Conservation (phyloP, 2,797 vertebrate species). For the Petrocephalus schoutedeni region DNA sequence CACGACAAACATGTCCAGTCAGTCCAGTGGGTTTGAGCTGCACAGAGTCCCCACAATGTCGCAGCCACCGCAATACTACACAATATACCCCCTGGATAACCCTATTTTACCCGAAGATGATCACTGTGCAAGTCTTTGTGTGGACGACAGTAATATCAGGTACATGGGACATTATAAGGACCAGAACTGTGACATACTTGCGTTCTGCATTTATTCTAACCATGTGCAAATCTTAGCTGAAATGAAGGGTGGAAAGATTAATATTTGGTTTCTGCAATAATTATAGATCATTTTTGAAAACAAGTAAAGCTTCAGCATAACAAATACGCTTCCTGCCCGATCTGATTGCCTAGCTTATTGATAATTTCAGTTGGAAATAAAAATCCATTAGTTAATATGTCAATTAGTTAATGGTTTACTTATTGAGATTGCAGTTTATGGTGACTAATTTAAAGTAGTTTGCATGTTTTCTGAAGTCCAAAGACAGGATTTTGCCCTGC, state of each 20-base stretch:
- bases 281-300: not conserved
- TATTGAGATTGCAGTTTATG: not conserved
- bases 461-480: not conserved
- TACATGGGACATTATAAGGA: constrained; percentile 36
- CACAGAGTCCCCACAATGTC: constrained; percentile 17
- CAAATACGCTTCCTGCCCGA: not conserved
- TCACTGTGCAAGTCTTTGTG: constrained; percentile 25
- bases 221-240: not conserved
- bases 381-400: not conserved
- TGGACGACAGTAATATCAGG: constrained; percentile 50
- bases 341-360: not conserved
- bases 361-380: not conserved
- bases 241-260: not conserved
- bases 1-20: constrained; percentile 32
- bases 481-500: not conserved
- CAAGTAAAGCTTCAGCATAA: not conserved
- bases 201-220: not conserved
- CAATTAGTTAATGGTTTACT: not conserved
- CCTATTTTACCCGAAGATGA: constrained; percentile 46
- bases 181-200: not conserved
- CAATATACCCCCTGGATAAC: constrained; percentile 56
- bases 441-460: not conserved
- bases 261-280: not conserved
- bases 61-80: constrained; percentile 55
- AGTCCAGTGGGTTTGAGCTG: constrained; percentile 25